Evolutionary conservation across 1,140 invertebrate genomes (phyloP), one percentile per base, ranked within the genome.

Genomic region (Drosophila lacteicornis): DNA sequence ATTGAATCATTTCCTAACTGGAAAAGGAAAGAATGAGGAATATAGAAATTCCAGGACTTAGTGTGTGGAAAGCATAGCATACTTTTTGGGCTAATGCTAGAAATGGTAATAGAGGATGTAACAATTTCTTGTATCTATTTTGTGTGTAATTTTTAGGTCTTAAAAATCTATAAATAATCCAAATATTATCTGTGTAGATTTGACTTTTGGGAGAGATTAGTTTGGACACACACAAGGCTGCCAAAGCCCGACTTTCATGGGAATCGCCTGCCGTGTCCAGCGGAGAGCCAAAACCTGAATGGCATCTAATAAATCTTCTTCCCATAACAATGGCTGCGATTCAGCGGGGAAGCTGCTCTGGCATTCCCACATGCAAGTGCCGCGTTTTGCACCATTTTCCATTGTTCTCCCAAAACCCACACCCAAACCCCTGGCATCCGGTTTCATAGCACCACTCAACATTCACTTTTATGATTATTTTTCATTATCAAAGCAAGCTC

Each of bases 401-500:
- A 74, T 70, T 70, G 63, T 68, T 69, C 62, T 53, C 11, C 13
- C 25, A 40, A 56, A 40, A 25, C 19, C 53, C 33, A 36, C 33
- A 36, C 2, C 33, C 33, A 36, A 36, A 25, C 40, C 47, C 12
- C 30, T 27, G 47, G 47, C 63, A 65, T 42, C 46, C 60, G 36
- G 46, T 49, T 47, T 17, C 49, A 25, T 36, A 49, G 19, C 33
- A 15, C 40, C 59, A n/a, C 45, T 49, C 51, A 43, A 40, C 66
- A 50, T 68, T 62, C 53, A 70, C 58, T 63, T 79, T 71, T 80
- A 76, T 84, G 76, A 84, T 84, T 80, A 84, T 83, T 83, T 84
- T 80, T 63, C 71, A 83, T 83, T 84, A 84, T 63, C 53, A 73
- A 76, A 84, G 65, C 75, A 22, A 73, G 56, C 70, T 58, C 38